A percentile compares a stretch with the other conserved stretches of the same genome.
Evolutionary conservation across 2,888 invertebrate species (phyloP).

Genomic region (Cylloceria caligata): DNA sequence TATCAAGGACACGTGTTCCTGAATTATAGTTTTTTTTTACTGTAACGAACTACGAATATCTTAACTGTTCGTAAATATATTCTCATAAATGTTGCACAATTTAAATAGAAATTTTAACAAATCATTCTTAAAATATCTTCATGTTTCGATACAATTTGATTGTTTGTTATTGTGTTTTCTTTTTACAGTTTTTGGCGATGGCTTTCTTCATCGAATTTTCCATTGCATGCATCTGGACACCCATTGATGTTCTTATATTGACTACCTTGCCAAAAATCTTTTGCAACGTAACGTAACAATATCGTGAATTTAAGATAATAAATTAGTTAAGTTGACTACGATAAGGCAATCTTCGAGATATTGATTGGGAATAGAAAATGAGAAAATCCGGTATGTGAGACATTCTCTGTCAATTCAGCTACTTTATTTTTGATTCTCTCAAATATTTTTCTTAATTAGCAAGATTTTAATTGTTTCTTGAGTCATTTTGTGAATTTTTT

Average conservation of each 20-base stretch:
- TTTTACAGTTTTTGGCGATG: slow-evolving; percentile 77
- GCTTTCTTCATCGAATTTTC: slow-evolving; percentile 79
- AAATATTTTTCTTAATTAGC: no score
- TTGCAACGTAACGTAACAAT: slow-evolving; percentile 73
- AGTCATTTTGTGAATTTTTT: no score
- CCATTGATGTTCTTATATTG: slow-evolving; percentile 76
- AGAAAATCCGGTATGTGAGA: no score
- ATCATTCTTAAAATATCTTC: neutral
- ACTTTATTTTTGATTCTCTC: no score
- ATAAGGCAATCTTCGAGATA: no score
- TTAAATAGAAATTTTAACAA: neutral
- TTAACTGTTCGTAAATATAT: neutral
- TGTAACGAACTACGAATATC: neutral
- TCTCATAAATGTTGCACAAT: neutral
- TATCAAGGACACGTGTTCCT: no score
- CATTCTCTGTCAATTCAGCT: no score
- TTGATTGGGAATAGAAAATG: no score
- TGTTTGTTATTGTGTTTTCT: neutral
- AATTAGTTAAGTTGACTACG: no score
- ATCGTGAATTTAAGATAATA: neutral
- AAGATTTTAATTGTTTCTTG: no score
- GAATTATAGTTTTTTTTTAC: no score
- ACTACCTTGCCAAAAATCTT: slow-evolving; percentile 72
- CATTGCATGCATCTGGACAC: slow-evolving; percentile 79
- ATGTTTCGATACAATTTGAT: slow-evolving; percentile 2